A percentile compares a stretch with the other conserved stretches of the same genome.
phyloP scores from a whole-genome alignment of 2,888 invertebrate species.

The Zele albiditarsus region DNA sequence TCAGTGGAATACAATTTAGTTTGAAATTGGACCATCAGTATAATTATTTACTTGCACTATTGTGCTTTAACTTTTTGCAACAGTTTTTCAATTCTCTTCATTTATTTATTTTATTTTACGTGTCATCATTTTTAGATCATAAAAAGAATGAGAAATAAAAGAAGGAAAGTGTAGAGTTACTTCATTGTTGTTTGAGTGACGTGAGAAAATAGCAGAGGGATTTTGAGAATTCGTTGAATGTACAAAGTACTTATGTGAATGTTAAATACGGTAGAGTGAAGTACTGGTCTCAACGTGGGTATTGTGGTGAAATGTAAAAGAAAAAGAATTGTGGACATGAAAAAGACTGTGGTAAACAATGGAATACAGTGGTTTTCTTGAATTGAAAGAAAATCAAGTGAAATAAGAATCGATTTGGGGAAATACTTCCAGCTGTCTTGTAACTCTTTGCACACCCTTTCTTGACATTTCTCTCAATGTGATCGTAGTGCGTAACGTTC shows the following conservation, averaged over 20 bases:
- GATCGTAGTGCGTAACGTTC: neutral
- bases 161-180: too few relatives aligned
- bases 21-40: neutral
- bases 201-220: too few relatives aligned
- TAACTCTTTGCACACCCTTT: neutral
- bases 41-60: neutral
- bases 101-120: neutral
- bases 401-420: neutral
- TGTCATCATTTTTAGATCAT: too few relatives aligned
- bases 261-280: neutral
- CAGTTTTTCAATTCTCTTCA: neutral
- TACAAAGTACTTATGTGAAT: too few relatives aligned
- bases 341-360: neutral
- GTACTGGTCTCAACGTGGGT: neutral
- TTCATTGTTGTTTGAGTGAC: too few relatives aligned
- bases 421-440: neutral
- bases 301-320: neutral
- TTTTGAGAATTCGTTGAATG: too few relatives aligned
- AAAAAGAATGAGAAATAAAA: too few relatives aligned
- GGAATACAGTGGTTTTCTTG: neutral
- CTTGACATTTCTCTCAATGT: neutral
- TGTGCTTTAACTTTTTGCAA: neutral
- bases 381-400: conserved; percentile 20
- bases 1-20: neutral
- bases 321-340: neutral